Percentiles rank a stretch among this genome's conserved stretches.
These are phyloP conservation scores for Laupala kohalensis DNA, from an alignment of 1,140 invertebrate species.

Conservation along the genomic window DNA sequence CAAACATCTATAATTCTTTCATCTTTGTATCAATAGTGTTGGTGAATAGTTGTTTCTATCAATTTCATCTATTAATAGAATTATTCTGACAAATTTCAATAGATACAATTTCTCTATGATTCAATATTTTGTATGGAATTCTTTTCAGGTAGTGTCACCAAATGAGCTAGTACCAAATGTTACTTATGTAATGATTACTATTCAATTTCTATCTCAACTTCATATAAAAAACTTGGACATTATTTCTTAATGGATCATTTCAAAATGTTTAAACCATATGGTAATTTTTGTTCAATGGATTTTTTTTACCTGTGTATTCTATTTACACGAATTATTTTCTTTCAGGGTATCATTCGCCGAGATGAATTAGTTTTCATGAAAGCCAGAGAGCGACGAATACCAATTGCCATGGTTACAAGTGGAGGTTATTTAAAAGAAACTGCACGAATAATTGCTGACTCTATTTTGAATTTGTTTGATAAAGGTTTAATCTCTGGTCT, in stretches of 20 bases:
- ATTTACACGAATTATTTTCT: conserved; percentile 4
- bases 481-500: conserved; percentile 23
- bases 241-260: conserved; percentile 15
- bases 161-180: neutral
- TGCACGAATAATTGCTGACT: conserved; percentile 67
- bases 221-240: conserved; percentile 9
- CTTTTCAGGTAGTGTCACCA: neutral
- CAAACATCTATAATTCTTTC: conserved; percentile 18
- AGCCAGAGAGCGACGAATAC: conserved; percentile 47
- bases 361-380: conserved; percentile 72
- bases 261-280: neutral
- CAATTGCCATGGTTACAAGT: conserved; percentile 78
- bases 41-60: too few species aligned
- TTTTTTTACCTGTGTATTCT: too few species aligned
- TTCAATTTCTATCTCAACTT: neutral
- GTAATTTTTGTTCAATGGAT: neutral
- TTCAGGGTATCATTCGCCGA: conserved; percentile 62
- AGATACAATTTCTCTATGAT: too few species aligned
- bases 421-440: conserved; percentile 68
- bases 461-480: conserved; percentile 55
- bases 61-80: too few species aligned
- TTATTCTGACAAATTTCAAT: too few species aligned
- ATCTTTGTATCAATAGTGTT: neutral
- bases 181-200: neutral
- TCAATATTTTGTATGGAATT: too few species aligned